Conservation (phyloP, 1,140 invertebrate genomes). For the Goniozus legneri region DNA sequence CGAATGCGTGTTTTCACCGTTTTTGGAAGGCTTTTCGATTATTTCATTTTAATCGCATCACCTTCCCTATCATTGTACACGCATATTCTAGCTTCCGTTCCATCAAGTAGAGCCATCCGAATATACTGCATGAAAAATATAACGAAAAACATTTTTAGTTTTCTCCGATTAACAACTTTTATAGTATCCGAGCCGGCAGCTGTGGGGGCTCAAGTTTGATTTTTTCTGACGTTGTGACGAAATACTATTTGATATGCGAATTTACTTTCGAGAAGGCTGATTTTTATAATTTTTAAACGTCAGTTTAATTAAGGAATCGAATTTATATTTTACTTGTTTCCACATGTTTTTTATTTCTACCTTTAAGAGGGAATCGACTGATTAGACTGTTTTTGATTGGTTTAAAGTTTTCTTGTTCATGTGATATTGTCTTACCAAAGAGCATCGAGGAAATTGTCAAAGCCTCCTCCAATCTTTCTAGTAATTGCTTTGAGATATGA, state of each 20-base stretch:
- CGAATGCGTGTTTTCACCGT: conserved; percentile 3
- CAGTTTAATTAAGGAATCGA: conserved; percentile 42
- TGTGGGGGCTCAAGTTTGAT: conserved; percentile 33
- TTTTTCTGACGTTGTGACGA: conserved; percentile 51
- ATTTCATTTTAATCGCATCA: conserved; percentile 6
- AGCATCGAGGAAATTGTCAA: conserved; percentile 49
- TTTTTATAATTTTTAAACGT: conserved; percentile 47
- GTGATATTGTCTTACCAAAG: conserved; percentile 56
- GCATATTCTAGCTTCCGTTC: conserved; percentile 20
- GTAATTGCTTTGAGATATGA: neutral
- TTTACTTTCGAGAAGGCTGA: conserved; percentile 52
- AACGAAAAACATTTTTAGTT: no score
- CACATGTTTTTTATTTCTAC: conserved; percentile 34
- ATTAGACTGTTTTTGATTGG: conserved; percentile 48
- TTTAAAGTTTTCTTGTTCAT: conserved; percentile 48
- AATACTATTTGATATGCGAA: conserved; percentile 45
- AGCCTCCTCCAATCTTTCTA: conserved; percentile 22
- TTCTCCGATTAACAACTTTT: no score
- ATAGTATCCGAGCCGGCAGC: conserved; percentile 20
- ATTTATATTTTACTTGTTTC: conserved; percentile 41
- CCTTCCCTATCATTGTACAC: no score
- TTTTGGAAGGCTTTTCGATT: conserved; percentile 6
- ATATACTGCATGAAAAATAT: no score
- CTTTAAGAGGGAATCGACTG: conserved; percentile 41
- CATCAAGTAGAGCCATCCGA: conserved; percentile 7